phyloP scores from a whole-genome alignment of 2,888 invertebrate species.

The Chaetogeoica ovagalla region DNA sequence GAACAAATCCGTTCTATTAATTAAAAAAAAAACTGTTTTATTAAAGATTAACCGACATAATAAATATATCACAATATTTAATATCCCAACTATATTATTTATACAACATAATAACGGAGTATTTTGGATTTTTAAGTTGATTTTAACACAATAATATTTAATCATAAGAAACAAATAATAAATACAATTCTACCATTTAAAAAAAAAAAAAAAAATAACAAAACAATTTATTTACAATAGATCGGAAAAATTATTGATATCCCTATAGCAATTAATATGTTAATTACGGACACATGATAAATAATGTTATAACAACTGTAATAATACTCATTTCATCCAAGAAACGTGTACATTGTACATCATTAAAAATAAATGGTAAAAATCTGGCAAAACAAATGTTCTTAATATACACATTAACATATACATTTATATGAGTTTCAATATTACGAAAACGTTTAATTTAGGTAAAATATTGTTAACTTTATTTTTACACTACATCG shows the following conservation, averaged over 20 bases:
- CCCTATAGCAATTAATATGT: not conserved
- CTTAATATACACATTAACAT: not conserved
- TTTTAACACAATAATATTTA: not conserved
- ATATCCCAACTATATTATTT: not conserved
- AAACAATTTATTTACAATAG: slow-evolving; percentile 12
- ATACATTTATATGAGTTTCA: not conserved
- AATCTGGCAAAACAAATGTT: not conserved
- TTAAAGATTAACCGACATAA: slow-evolving; percentile 6
- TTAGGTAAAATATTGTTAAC: not conserved
- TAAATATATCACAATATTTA: slow-evolving; percentile 35
- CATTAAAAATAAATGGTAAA: not conserved
- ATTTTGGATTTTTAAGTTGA: not conserved
- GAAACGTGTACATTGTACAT: not conserved
- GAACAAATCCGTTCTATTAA: slow-evolving; percentile 45
- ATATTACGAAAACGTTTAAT: not conserved
- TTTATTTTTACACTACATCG: not conserved
- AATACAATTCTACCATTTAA: not conserved
- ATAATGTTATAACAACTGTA: not conserved
- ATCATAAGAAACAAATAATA: not conserved
- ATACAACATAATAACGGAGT: not conserved
- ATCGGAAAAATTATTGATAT: not conserved
- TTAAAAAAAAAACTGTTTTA: slow-evolving; percentile 15
- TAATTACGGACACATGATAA: not conserved
- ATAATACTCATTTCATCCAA: not conserved
- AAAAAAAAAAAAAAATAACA: too few relatives aligned